Conservation (phyloP, 2,113 vertebrate genomes). For the Centrocercus urophasianus region DNA sequence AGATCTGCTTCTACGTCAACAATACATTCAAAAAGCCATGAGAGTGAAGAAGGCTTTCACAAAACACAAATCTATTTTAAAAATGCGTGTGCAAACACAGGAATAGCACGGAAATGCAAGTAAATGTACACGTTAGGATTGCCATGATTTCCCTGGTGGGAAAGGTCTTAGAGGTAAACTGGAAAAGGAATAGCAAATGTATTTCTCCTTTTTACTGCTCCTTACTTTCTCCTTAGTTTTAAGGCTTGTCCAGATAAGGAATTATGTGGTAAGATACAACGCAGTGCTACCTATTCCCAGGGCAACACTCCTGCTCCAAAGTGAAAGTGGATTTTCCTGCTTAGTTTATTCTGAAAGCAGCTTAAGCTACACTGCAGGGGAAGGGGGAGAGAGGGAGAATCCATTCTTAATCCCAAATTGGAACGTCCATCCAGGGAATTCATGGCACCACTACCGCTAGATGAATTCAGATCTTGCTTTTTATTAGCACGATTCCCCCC, state of each 20-base stretch:
- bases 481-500: background rate
- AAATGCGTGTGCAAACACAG: background rate
- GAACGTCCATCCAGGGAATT: background rate
- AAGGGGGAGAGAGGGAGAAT: background rate
- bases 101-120: constrained; percentile 18
- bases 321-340: background rate
- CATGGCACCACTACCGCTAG: rapidly evolving
- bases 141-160: background rate
- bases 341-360: constrained; percentile 29
- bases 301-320: background rate
- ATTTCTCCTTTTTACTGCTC: constrained; percentile 30
- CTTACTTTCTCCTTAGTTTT: constrained; percentile 31
- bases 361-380: background rate
- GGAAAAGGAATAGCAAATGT: constrained; percentile 1
- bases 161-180: constrained; percentile 46
- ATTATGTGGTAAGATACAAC: background rate
- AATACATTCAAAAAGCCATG: rapidly evolving
- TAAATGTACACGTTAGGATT: constrained; percentile 5
- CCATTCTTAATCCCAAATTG: background rate
- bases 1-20: background rate
- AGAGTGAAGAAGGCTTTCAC: background rate
- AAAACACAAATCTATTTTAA: constrained; percentile 31
- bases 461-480: background rate
- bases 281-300: background rate
- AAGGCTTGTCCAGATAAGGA: constrained; percentile 21